Evolutionary conservation across 2,797 vertebrate species (phyloP).

Genomic region (Ptychadena robeensis): DNA sequence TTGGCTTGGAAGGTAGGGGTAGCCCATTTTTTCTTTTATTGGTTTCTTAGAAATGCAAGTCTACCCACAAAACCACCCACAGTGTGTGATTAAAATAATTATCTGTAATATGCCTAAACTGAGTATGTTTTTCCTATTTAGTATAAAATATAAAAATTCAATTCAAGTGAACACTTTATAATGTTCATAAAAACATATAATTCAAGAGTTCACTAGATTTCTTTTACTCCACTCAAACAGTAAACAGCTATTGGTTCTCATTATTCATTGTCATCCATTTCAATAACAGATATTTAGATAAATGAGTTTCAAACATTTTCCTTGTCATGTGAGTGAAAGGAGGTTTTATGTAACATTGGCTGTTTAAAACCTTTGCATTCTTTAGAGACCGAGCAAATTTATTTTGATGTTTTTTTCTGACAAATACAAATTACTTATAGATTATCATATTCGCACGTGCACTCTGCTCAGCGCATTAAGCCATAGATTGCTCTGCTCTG

Average conservation of each 20-base stretch:
- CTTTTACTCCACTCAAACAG: not conserved
- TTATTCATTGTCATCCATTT: conserved; percentile 24
- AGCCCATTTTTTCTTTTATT: too few species aligned
- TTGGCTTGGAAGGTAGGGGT: too few species aligned
- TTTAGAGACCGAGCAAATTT: conserved; percentile 20
- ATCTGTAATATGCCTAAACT: not conserved
- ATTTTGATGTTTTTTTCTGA: conserved; percentile 42
- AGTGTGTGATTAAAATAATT: not conserved
- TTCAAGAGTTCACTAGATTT: not conserved
- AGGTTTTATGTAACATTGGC: conserved; percentile 45
- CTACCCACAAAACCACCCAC: too few species aligned
- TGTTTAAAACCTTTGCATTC: conserved; percentile 38
- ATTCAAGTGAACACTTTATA: not conserved
- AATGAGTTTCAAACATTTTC: conserved; percentile 34
- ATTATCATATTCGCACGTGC: conserved; percentile 37
- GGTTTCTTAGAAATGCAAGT: too few species aligned
- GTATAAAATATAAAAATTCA: not conserved
- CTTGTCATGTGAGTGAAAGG: conserved; percentile 37
- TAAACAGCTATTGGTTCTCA: conserved; percentile 12
- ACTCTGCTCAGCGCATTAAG: conserved; percentile 11
- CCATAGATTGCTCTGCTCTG: conserved; percentile 23
- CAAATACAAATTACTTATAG: conserved; percentile 54
- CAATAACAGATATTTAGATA: conserved; percentile 37
- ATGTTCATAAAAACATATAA: too few species aligned
- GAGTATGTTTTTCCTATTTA: not conserved